These are phyloP conservation scores for Cataglyphis rosenhaueri DNA, from an alignment of 2,888 invertebrate species.

Conservation along the genomic window DNA sequence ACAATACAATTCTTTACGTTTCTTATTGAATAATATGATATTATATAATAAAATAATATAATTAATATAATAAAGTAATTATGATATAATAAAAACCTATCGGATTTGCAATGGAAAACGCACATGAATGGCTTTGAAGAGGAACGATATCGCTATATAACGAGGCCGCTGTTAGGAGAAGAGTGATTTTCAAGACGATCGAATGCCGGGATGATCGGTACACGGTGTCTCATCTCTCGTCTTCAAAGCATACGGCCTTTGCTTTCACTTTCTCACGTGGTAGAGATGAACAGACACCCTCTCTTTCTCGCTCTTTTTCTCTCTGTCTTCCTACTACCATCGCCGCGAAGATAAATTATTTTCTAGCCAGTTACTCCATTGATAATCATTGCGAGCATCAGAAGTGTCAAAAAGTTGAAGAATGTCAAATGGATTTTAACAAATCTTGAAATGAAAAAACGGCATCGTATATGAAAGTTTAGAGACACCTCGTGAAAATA, in stretches of 20 bases:
- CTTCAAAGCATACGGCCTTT: conserved; percentile 67
- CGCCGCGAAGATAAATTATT: conserved; percentile 44
- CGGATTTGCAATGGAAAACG: not conserved
- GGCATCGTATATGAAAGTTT: not conserved
- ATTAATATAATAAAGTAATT: too few relatives aligned
- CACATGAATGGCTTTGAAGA: not conserved
- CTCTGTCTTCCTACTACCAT: conserved; percentile 27
- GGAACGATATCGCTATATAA: conserved; percentile 6
- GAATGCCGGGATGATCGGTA: conserved; percentile 60
- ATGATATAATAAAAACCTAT: not conserved
- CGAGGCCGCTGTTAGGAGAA: conserved; percentile 41
- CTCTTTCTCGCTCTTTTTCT: conserved; percentile 64
- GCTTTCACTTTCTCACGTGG: conserved; percentile 83
- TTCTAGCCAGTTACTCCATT: conserved; percentile 30
- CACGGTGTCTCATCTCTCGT: conserved; percentile 57
- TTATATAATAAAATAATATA: too few relatives aligned
- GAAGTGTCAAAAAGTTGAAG: conserved; percentile 28
- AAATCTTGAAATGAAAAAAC: conserved; percentile 8
- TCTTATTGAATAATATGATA: too few relatives aligned
- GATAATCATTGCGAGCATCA: conserved; percentile 43
- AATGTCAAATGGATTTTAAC: conserved; percentile 16
- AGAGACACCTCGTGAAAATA: not conserved
- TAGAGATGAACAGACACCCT: conserved; percentile 70
- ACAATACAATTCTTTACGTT: too few relatives aligned
- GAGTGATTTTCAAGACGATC: conserved; percentile 67